Base-by-base conservation (phyloP, 2,113 vertebrate species). In the Clarias macrocephalus region DNA sequence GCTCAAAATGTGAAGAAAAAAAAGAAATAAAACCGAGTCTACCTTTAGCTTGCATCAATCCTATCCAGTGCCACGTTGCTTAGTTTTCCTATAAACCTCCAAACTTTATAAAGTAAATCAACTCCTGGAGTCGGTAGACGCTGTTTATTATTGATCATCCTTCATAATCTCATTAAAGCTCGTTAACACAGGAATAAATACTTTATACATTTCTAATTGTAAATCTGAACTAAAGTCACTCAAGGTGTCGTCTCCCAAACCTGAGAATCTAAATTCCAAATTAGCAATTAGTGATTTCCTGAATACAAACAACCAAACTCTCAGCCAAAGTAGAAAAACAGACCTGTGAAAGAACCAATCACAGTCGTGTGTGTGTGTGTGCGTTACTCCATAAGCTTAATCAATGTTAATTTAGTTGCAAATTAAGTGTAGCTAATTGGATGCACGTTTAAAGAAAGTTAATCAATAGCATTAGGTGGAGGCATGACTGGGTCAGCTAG, bases 371-470 rank as follows among this genome's bases (percentile, higher is more conserved):
- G 33, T 7, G 30, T 62, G 19, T 42, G 30, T 62, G 19, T 23
- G 57, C 21, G 3, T 81, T 25, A 42, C 21, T 81, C 79, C 21
- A 62, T 23, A 37, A 81, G 21, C 79, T 42, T 81, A 42, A 62
- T 81, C 79, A 62, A 37, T 81, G 57, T 81, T 81, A 21, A 81
- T 81, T 62, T 81, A 62, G 19, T n/a, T 81, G 57, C 59, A 62
- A 60, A 81, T 62, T 42, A 81, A 81, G 79, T 42, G 56, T 54
- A 81, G 33, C 79, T 81, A 62, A 81, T 23, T 37, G 59, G 62
- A 80, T 33, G 18, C 56, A 4, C 56, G 12, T 80, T 80, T 80
- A 59, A 80, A 33, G 18, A 80, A 80, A 80, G 77, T 21, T 80
- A 80, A 81, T 81, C 79, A 81, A 81, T 81, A 33, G 13, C 15